phyloP scores from a whole-genome alignment of 2,888 invertebrate genomes.

The Agonopterix subpropinquella region DNA sequence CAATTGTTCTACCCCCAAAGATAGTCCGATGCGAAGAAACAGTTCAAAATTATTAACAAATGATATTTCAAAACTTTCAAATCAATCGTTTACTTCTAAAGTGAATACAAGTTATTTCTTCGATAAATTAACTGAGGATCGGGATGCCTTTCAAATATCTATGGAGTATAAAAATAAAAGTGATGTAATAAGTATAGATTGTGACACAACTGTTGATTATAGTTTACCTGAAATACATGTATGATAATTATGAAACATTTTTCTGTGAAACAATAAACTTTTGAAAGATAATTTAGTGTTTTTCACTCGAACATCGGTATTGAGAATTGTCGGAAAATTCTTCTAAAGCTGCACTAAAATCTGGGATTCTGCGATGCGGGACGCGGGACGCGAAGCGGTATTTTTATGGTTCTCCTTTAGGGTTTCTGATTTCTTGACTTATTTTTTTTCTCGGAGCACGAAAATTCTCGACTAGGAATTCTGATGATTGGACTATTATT shows the following conservation, averaged over 20 bases:
- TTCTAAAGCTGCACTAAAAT: too few species aligned
- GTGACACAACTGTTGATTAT: conserved; percentile 46
- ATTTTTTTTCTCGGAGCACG: too few species aligned
- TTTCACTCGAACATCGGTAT: too few species aligned
- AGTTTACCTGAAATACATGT: conserved; percentile 50
- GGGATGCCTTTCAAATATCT: conserved; percentile 79
- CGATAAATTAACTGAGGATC: conserved; percentile 55
- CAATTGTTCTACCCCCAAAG: conserved; percentile 58
- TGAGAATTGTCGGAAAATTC: too few species aligned
- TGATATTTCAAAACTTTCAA: conserved; percentile 19
- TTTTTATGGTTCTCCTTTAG: too few species aligned
- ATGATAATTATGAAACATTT: conserved; percentile 13
- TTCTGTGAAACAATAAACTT: too few species aligned
- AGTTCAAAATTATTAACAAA: conserved; percentile 15
- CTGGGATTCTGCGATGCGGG: too few species aligned
- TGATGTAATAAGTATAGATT: conserved; percentile 30
- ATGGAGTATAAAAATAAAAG: conserved; percentile 55
- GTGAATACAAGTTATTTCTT: conserved; percentile 73
- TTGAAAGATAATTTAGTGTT: too few species aligned
- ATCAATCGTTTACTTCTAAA: conserved; percentile 16
- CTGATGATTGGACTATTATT: too few species aligned
- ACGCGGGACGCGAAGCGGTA: too few species aligned
- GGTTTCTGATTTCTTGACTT: too few species aligned
- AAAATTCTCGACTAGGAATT: too few species aligned
- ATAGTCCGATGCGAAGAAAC: conserved; percentile 35